These are phyloP conservation scores for Zaprionus obscuricornis DNA, from an alignment of 2,888 invertebrate species.

Conservation along the genomic window DNA sequence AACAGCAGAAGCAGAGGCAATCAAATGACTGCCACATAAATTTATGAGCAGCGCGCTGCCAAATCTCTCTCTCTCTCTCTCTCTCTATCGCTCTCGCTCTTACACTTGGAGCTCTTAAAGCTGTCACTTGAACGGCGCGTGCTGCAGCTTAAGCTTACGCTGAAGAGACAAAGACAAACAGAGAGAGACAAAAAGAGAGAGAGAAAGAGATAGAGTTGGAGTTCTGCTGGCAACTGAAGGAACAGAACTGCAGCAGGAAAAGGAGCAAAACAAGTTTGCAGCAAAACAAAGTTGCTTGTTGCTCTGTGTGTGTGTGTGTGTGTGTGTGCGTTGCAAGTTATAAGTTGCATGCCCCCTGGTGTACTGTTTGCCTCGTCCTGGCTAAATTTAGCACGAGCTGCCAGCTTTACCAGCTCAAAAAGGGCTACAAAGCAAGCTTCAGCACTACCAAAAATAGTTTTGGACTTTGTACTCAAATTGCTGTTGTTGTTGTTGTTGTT, in stretches of 20 bases:
- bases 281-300: too few species aligned
- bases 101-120: constrained; percentile 17
- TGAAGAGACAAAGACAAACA: not conserved
- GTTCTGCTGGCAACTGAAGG: constrained; percentile 9
- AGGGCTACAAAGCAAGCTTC: constrained; percentile 26
- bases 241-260: constrained; percentile 47
- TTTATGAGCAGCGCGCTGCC: constrained; percentile 67
- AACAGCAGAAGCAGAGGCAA: constrained; percentile 41
- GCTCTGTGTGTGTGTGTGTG: not conserved
- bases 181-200: not conserved
- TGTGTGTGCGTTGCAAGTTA: constrained; percentile 11
- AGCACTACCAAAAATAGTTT: constrained; percentile 48
- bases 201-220: not conserved
- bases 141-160: constrained; percentile 20
- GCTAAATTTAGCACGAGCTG: constrained; percentile 66
- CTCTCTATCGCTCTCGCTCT: not conserved
- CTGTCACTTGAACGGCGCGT: constrained; percentile 18
- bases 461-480: constrained; percentile 53
- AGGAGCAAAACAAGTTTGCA: constrained; percentile 57
- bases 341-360: constrained; percentile 9
- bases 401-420: constrained; percentile 26
- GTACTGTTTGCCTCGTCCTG: constrained; percentile 34
- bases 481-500: not conserved
- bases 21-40: constrained; percentile 71
- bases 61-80: too few species aligned